Percentiles rank a stretch among this genome's conserved stretches.
Evolutionary conservation across 2,113 vertebrate genomes (phyloP).

Genomic region (Plectropomus leopardus): DNA sequence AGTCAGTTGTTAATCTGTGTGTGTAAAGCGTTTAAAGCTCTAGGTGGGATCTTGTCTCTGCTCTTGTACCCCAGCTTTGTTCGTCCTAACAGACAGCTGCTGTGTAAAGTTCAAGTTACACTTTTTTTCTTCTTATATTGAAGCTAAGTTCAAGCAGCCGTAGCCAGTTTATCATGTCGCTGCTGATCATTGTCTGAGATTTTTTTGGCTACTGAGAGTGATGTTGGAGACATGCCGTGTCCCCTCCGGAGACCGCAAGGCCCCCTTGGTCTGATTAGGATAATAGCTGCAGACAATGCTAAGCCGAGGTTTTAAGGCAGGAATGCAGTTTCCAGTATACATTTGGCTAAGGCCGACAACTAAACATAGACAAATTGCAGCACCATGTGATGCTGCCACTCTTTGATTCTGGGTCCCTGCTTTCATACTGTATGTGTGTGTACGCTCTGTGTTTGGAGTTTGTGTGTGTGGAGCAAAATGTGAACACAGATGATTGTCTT

Average conservation of each 20-base stretch:
- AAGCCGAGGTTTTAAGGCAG: conserved; percentile 71
- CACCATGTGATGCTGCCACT: conserved; percentile 73
- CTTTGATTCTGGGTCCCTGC: conserved; percentile 33
- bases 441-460: neutral
- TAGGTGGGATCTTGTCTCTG: neutral
- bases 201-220: neutral
- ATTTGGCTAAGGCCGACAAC: conserved; percentile 34
- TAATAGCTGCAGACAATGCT: conserved; percentile 74
- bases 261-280: conserved; percentile 67
- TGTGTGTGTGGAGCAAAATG: neutral
- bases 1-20: conserved; percentile 3
- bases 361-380: conserved; percentile 75
- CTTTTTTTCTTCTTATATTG: neutral
- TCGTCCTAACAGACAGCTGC: neutral
- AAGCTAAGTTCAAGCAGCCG: neutral
- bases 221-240: neutral
- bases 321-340: conserved; percentile 71
- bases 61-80: neutral
- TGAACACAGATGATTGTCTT: conserved; percentile 11
- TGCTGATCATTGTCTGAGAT: neutral
- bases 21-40: neutral
- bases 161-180: neutral
- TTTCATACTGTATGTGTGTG: conserved; percentile 4
- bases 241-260: conserved; percentile 21
- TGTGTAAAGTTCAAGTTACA: neutral